Evolutionary conservation across 2,888 invertebrate species (phyloP), one percentile per base, ranked within the genome.

Genomic region (Arenicola marina): DNA sequence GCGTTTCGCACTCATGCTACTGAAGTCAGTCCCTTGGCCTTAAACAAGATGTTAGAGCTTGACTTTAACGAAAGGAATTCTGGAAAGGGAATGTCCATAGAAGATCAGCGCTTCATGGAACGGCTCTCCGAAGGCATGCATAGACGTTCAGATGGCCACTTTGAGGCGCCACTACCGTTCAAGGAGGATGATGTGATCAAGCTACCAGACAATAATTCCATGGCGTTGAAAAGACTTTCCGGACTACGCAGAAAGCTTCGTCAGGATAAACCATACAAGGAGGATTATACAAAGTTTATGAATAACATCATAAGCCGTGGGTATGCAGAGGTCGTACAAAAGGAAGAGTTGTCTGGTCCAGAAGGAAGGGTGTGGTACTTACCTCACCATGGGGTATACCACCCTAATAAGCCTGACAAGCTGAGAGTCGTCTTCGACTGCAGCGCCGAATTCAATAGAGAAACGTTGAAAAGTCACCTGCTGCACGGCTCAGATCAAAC

Each of bases 151-250:
- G 31, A 62, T 54, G 63, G 63, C 4, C 60, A 59, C n/a, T 59
- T 33, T 43, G 56, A 56, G 26, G 32, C 59, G 44, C 62, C 62
- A 18, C 34, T 66, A 21, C 62, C 66, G 7, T 63, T 63, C 34
- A 45, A 38, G 28, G n/a, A 21, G 29, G 48, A n/a, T n/a, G n/a
- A 38, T 2, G 26, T 32, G n/a, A 32, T 24, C 18, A n/a, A 44
- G 2, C 46, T 65, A 15, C 61, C 61, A 29, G 51, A 65, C 33
- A 65, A 62, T 45, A 45, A 1, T 28, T 18, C 24, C 18, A 18
- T 33, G 15, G 65, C 59, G 1, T 7, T 26, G 4, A 24, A 38
- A 1, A 21, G 65, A 21, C 28, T 61, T n/a, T 28, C 21, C 4
- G 15, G n/a, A 2, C 56, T 57, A 2, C 51, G 56, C 28, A 56